Percentiles rank a stretch among this genome's conserved stretches.
These are phyloP conservation scores for Proisotoma minuta DNA, from an alignment of 2,888 invertebrate species.

Conservation along the genomic window DNA sequence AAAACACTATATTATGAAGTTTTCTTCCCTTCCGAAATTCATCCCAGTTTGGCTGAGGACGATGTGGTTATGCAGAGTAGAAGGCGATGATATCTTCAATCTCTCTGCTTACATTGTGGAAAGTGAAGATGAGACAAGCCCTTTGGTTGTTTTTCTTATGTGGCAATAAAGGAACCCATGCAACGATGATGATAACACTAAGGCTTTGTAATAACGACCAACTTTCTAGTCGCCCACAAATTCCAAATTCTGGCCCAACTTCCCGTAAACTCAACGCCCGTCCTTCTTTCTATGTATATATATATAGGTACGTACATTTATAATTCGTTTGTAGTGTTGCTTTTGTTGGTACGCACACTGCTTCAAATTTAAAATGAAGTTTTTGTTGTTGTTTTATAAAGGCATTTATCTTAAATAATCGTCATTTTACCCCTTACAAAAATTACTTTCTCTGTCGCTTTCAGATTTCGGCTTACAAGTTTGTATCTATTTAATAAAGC, in stretches of 20 bases:
- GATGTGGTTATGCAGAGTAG: not conserved
- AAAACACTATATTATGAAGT: too few species aligned
- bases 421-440: constrained; percentile 2
- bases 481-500: too few species aligned
- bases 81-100: constrained; percentile 1
- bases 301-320: too few species aligned
- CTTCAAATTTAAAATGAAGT: not conserved
- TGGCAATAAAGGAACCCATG: constrained; percentile 12
- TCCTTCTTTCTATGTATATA: too few species aligned
- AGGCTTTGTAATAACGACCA: not conserved
- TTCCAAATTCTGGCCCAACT: constrained; percentile 2
- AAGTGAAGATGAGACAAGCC: constrained; percentile 8
- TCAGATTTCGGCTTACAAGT: constrained; percentile 7
- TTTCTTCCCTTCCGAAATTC: constrained; percentile 1
- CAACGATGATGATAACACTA: constrained; percentile 10
- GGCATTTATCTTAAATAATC: not conserved
- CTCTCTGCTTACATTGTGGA: too few species aligned
- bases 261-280: too few species aligned
- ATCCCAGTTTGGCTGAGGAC: not conserved
- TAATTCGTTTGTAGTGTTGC: too few species aligned
- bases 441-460: too few species aligned
- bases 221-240: not conserved
- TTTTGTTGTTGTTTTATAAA: not conserved
- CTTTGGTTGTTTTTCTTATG: constrained; percentile 14
- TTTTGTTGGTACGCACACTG: not conserved